phyloP scores from a whole-genome alignment of 2,797 vertebrate genomes.

The Tiaroga cobitis region DNA sequence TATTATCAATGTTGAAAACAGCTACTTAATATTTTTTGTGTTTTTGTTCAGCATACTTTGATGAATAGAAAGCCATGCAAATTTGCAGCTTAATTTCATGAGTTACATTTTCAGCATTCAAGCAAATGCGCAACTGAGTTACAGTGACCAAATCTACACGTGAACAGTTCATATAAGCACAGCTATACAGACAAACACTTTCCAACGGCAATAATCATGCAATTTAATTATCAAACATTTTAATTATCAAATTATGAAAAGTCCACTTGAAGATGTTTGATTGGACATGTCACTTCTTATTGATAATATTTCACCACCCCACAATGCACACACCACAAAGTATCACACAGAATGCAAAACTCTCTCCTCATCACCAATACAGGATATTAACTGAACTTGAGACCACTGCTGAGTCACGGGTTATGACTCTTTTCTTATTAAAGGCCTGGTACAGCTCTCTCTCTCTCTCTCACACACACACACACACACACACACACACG shows the following conservation, averaged over 20 bases:
- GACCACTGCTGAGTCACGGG: constrained; percentile 54
- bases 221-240: neutral
- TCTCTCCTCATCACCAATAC: constrained; percentile 23
- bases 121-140: neutral
- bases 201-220: neutral
- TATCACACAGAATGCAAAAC: neutral
- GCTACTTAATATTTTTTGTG: neutral
- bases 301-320: neutral
- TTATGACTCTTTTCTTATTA: constrained; percentile 75
- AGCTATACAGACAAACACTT: neutral
- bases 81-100: neutral
- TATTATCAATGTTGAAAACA: neutral
- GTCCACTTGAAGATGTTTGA: neutral
- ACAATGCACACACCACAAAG: neutral
- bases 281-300: neutral
- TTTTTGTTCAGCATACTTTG: neutral
- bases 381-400: constrained; percentile 23
- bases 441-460: constrained; percentile 9
- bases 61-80: neutral
- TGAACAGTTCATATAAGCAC: neutral
- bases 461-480: neutral
- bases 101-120: neutral
- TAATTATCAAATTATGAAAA: too few relatives aligned
- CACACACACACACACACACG: neutral
- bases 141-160: neutral